Percentiles rank a stretch among this genome's conserved stretches.
Conservation (phyloP, 2,113 vertebrate genomes). For the Hydropotes inermis region DNA sequence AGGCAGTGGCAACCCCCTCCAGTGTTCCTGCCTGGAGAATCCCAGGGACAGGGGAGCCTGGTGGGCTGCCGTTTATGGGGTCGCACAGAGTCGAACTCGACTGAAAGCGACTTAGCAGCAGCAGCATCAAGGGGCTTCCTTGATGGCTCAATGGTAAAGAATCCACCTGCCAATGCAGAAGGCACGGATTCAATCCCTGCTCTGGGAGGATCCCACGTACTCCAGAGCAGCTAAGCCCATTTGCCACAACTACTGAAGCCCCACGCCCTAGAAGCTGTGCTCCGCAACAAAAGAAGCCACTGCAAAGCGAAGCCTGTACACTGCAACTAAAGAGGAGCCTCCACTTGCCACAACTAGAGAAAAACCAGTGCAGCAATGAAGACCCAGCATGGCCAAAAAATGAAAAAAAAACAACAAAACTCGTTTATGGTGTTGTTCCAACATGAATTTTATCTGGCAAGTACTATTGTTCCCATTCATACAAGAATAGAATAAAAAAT, state of each 20-base stretch:
- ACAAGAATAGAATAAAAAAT: background rate
- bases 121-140: background rate
- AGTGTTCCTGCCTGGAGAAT: too few relatives aligned
- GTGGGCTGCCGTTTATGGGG: too few relatives aligned
- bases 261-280: background rate
- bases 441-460: background rate
- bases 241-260: background rate
- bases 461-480: background rate
- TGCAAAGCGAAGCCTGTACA: background rate
- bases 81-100: too few relatives aligned
- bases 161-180: background rate
- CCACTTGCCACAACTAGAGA: background rate
- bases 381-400: background rate
- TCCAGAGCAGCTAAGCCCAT: background rate
- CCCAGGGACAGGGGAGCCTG: too few relatives aligned
- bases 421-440: background rate
- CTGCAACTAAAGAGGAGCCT: background rate
- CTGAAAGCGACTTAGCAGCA: too few relatives aligned
- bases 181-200: background rate
- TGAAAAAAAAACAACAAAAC: background rate
- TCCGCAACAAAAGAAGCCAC: background rate
- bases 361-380: background rate
- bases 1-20: too few relatives aligned
- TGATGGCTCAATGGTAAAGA: background rate
- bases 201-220: background rate